phyloP scores from a whole-genome alignment of 2,888 invertebrate genomes.

The Ceriagrion tenellum region DNA sequence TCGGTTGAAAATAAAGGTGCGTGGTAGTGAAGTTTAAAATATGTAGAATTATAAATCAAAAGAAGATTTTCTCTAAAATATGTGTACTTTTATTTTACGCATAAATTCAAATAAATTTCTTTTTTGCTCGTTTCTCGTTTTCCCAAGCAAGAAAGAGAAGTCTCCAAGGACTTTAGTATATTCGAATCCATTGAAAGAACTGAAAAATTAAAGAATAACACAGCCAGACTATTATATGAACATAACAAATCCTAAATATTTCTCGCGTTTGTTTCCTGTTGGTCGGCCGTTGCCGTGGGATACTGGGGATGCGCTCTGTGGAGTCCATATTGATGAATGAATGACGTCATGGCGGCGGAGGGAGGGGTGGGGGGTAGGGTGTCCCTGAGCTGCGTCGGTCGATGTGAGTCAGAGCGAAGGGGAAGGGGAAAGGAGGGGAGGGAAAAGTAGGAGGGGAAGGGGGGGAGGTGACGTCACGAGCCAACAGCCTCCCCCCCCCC shows the following conservation, averaged over 20 bases:
- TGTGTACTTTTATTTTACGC: too few species aligned
- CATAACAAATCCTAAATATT: background rate
- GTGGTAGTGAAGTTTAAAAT: too few species aligned
- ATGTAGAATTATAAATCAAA: too few species aligned
- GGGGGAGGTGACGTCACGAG: conserved; percentile 23
- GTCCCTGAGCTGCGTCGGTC: background rate
- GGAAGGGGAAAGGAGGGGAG: background rate
- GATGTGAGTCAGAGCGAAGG: background rate
- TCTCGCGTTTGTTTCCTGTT: background rate
- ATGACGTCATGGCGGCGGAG: background rate
- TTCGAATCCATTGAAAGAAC: too few species aligned
- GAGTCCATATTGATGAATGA: conserved; percentile 43
- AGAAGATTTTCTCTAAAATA: too few species aligned
- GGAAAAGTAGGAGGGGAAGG: background rate
- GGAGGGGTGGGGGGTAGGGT: background rate
- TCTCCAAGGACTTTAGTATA: too few species aligned
- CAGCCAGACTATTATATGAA: background rate
- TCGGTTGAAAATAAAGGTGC: too few species aligned
- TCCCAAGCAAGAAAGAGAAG: too few species aligned
- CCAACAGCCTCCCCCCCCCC: background rate
- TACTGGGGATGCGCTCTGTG: background rate
- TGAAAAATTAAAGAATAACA: too few species aligned
- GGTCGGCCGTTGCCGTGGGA: background rate
- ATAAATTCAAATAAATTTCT: too few species aligned
- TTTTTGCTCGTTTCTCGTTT: too few species aligned